These are phyloP conservation scores for Pseudoips prasinana DNA, from an alignment of 2,888 invertebrate genomes.

Conservation along the genomic window DNA sequence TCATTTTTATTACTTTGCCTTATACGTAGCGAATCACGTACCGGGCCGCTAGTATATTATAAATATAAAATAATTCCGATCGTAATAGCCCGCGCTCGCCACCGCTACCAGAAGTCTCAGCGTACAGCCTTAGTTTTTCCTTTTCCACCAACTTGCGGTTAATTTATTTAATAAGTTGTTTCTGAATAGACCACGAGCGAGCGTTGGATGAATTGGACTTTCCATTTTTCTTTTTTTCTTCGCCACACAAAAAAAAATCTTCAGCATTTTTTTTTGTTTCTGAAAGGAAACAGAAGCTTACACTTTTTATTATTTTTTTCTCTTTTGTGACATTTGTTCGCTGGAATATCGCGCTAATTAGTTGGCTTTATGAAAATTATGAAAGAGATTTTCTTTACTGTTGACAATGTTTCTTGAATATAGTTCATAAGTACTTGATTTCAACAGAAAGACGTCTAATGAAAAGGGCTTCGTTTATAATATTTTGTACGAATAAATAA, in stretches of 20 bases:
- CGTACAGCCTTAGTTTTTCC: conserved; percentile 63
- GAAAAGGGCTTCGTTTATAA: not conserved
- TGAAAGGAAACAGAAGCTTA: conserved; percentile 41
- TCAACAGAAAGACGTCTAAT: not conserved
- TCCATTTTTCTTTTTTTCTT: conserved; percentile 53
- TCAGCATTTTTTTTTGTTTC: conserved; percentile 43
- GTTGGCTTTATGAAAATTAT: conserved; percentile 17
- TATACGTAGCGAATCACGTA: too few relatives aligned
- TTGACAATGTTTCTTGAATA: not conserved
- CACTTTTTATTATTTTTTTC: conserved; percentile 27
- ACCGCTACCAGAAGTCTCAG: conserved; percentile 8
- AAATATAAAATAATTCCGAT: too few relatives aligned
- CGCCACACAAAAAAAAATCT: conserved; percentile 35
- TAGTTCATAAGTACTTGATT: not conserved
- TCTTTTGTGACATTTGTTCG: conserved; percentile 41
- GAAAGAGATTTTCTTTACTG: conserved; percentile 7
- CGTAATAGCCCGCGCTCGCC: conserved; percentile 10
- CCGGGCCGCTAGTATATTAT: too few relatives aligned
- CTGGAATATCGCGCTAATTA: conserved; percentile 37
- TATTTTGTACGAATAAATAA: too few relatives aligned
- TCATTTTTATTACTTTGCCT: too few relatives aligned
- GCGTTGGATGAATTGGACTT: conserved; percentile 66
- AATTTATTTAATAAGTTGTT: conserved; percentile 80
- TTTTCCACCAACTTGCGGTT: conserved; percentile 73
- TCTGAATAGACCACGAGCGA: conserved; percentile 67